Evolutionary conservation across 2,113 vertebrate genomes (phyloP).

Genomic region (Esox niger): DNA sequence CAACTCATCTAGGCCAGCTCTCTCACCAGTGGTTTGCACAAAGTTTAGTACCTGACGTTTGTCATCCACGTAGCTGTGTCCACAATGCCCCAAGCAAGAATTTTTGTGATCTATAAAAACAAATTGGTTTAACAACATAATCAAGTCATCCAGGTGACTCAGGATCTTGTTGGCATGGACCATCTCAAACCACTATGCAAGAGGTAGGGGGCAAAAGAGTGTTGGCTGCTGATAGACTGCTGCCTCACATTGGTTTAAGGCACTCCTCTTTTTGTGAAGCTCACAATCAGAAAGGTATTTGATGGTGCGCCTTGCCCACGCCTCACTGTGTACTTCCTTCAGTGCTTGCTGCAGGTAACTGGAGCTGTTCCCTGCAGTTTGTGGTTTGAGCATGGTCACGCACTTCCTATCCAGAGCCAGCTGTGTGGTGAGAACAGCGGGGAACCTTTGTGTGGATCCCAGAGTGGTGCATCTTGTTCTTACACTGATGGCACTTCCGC

Average conservation of each 20-base stretch:
- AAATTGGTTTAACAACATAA: background rate
- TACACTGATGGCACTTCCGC: background rate
- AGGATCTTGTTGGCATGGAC: constrained; percentile 24
- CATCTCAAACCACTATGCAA: constrained; percentile 37
- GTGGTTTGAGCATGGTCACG: constrained; percentile 3
- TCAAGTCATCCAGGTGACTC: constrained; percentile 18
- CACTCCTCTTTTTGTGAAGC: constrained; percentile 8
- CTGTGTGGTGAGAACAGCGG: constrained; percentile 19
- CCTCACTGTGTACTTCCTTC: constrained; percentile 28
- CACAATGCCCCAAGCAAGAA: constrained; percentile 26
- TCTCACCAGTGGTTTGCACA: constrained; percentile 38
- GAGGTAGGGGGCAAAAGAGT: constrained; percentile 7
- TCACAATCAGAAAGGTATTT: constrained; percentile 29
- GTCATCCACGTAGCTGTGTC: constrained; percentile 35
- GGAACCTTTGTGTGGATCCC: constrained; percentile 21
- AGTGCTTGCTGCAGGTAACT: constrained; percentile 15
- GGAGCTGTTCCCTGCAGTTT: constrained; percentile 24
- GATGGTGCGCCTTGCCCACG: constrained; percentile 7
- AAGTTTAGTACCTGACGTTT: constrained; percentile 30
- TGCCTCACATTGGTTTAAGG: background rate
- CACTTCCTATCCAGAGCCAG: constrained; percentile 34
- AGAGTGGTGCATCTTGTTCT: constrained; percentile 13
- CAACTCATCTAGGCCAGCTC: constrained; percentile 28
- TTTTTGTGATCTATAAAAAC: constrained; percentile 37
- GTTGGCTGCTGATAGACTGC: constrained; percentile 6